Evolutionary conservation across 2,888 invertebrate species (phyloP).

Genomic region (Gymnocheta viridis): DNA sequence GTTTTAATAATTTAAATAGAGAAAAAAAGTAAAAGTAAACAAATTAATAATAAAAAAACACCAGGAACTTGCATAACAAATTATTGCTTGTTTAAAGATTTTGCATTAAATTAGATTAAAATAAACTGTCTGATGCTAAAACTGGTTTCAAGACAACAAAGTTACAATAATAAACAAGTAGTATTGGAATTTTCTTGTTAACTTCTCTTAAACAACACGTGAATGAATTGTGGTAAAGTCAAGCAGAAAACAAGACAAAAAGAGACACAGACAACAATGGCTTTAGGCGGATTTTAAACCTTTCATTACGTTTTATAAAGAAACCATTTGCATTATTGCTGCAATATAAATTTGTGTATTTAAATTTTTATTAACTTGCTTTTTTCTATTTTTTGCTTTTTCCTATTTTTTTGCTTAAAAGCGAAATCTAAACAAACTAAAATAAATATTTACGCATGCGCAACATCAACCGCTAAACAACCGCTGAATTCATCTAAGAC

Average conservation of each 20-base stretch:
- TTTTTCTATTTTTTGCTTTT: not conserved
- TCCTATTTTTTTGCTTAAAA: not conserved
- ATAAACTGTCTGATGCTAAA: not conserved
- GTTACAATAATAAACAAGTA: conserved; percentile 1
- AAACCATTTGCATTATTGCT: not conserved
- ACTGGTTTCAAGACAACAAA: conserved; percentile 14
- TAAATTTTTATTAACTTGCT: not conserved
- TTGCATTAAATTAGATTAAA: not conserved
- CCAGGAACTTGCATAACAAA: conserved; percentile 16
- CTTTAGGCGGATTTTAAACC: not conserved
- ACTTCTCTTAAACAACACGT: not conserved
- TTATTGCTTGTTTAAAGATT: not conserved
- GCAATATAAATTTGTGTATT: not conserved
- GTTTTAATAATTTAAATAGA: not conserved
- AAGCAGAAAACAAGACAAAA: not conserved
- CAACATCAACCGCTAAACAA: not conserved
- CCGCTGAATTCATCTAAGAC: not conserved
- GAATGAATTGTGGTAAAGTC: not conserved
- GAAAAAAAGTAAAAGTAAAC: not conserved
- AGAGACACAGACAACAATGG: not conserved
- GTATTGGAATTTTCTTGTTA: conserved; percentile 14
- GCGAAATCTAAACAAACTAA: not conserved
- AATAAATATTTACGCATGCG: conserved; percentile 26
- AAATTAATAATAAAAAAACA: not conserved
- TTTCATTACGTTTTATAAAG: not conserved